These are phyloP conservation scores for Carlito syrichta DNA, from an alignment of 2,113 vertebrate species.

Conservation along the genomic window DNA sequence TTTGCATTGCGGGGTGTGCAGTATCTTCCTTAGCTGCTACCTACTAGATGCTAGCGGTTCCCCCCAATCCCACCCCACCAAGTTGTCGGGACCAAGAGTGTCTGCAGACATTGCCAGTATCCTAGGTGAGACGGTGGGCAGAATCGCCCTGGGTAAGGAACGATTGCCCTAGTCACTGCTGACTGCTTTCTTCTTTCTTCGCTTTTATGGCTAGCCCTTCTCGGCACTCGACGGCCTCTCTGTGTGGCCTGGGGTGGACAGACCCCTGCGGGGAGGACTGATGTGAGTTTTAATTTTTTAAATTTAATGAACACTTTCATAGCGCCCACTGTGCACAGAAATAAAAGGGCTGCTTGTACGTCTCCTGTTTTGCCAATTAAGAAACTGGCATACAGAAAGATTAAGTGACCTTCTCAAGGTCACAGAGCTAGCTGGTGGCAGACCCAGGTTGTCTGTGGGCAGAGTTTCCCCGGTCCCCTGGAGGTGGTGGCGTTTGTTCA, in stretches of 20 bases:
- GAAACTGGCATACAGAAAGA: not conserved
- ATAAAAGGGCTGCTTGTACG: no score
- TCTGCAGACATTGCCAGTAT: not conserved
- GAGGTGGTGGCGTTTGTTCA: not conserved
- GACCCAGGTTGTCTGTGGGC: not conserved
- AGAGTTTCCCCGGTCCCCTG: not conserved
- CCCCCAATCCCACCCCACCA: not conserved
- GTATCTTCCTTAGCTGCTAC: not conserved
- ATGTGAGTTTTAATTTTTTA: not conserved
- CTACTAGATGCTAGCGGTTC: not conserved
- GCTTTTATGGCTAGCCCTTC: not conserved
- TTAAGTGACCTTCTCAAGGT: not conserved
- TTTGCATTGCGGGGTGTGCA: accelerated
- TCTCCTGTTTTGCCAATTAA: no score
- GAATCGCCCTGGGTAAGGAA: not conserved
- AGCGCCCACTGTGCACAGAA: not conserved
- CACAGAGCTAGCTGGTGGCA: not conserved
- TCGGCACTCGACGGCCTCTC: not conserved
- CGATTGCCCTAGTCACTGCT: not conserved
- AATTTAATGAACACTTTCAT: no score
- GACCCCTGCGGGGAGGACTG: no score
- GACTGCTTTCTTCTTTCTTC: not conserved
- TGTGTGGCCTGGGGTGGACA: not conserved
- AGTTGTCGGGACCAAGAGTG: not conserved
- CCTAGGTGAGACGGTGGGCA: accelerated